These are phyloP conservation scores for Littorina saxatilis DNA, from an alignment of 1,140 invertebrate genomes.

Conservation along the genomic window DNA sequence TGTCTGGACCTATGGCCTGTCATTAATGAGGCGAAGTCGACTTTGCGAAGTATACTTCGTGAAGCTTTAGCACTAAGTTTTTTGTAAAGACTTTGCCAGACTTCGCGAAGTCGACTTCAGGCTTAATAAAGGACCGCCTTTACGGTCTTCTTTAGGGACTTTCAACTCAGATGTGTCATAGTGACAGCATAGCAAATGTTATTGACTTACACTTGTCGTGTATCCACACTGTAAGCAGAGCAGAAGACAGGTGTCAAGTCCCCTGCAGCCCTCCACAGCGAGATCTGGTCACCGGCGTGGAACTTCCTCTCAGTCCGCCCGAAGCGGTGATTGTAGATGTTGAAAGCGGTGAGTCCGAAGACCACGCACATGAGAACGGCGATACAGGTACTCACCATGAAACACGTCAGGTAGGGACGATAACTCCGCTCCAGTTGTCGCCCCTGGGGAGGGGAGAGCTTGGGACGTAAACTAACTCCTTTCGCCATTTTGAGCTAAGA, in stretches of 20 bases:
- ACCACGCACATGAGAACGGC: conserved; percentile 16
- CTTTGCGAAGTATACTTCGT: no score
- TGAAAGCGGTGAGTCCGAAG: conserved; percentile 27
- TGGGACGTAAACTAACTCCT: conserved; percentile 14
- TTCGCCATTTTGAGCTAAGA: conserved; percentile 11
- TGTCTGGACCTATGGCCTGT: no score
- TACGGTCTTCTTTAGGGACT: no score
- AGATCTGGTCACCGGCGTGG: not conserved
- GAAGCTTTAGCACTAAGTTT: no score
- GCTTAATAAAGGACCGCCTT: no score
- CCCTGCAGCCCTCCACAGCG: not conserved
- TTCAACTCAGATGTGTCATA: no score
- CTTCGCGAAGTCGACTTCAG: no score
- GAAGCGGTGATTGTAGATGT: conserved; percentile 33
- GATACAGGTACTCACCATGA: conserved; percentile 11
- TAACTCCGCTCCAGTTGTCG: conserved; percentile 3
- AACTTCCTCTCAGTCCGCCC: not conserved
- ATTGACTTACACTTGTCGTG: no score
- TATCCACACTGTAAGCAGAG: not conserved
- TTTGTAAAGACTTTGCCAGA: no score
- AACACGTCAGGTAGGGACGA: conserved; percentile 5
- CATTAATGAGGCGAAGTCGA: no score
- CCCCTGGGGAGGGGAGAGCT: not conserved
- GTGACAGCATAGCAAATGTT: no score
- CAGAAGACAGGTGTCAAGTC: conserved; percentile 26